Evolutionary conservation across 2,888 invertebrate genomes (phyloP).

Genomic region (Callosobruchus maculatus): DNA sequence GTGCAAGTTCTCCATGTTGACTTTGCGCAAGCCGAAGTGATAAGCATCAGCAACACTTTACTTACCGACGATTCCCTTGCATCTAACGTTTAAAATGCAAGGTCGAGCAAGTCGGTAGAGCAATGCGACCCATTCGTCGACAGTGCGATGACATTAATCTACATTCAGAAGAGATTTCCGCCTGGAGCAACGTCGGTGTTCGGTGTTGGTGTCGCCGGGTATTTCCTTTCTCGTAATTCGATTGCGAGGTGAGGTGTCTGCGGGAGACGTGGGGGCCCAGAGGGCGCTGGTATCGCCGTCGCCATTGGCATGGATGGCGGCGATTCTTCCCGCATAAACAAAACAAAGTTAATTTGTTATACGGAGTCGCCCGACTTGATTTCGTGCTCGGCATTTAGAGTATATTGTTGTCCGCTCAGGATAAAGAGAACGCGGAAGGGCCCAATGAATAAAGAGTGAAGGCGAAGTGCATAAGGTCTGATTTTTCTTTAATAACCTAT

Average conservation of each 20-base stretch:
- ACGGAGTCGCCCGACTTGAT: conserved; percentile 10
- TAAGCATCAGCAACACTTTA: neutral
- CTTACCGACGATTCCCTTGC: neutral
- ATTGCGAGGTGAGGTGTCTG: neutral
- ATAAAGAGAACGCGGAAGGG: too few species aligned
- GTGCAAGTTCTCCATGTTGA: too few species aligned
- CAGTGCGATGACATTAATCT: neutral
- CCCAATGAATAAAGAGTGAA: too few species aligned
- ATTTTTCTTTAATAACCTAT: too few species aligned
- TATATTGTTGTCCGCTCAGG: conserved; percentile 21
- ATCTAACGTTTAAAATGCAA: neutral
- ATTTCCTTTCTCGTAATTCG: neutral
- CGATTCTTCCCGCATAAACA: conserved; percentile 23
- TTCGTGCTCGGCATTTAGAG: conserved; percentile 26
- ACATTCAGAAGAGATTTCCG: neutral
- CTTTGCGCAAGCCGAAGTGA: neutral
- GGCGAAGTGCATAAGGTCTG: too few species aligned
- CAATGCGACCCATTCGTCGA: neutral
- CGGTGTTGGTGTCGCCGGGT: neutral
- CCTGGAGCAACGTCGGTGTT: neutral
- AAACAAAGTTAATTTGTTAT: conserved; percentile 30
- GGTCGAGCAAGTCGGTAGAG: neutral
- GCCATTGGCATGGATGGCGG: conserved; percentile 10
- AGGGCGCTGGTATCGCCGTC: neutral
- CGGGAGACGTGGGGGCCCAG: neutral